Evolutionary conservation across 2,888 invertebrate genomes (phyloP).

Genomic region (Artemia sinica): DNA sequence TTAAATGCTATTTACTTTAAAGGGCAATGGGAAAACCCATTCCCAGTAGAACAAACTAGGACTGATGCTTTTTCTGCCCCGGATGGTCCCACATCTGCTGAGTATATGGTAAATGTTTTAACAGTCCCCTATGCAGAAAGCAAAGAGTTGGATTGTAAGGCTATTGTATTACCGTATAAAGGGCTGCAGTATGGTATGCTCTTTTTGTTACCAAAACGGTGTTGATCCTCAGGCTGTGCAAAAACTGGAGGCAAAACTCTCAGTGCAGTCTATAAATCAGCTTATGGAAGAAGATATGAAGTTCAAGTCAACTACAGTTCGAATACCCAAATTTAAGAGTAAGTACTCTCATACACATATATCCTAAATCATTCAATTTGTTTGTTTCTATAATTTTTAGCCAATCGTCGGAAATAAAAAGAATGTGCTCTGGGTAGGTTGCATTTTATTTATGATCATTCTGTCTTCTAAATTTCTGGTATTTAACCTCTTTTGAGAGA

Average conservation of each 20-base stretch:
- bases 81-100: slow-evolving; percentile 35
- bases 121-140: slow-evolving; percentile 42
- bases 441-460: no score
- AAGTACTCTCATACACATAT: slow-evolving; percentile 9
- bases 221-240: slow-evolving; percentile 16
- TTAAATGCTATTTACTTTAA: slow-evolving; percentile 52
- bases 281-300: slow-evolving; percentile 14
- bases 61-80: slow-evolving; percentile 39
- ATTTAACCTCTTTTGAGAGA: no score
- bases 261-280: slow-evolving; percentile 12
- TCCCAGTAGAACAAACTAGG: slow-evolving; percentile 39
- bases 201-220: slow-evolving; percentile 41
- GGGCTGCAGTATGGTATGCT: slow-evolving; percentile 44
- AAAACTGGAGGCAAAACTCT: slow-evolving; percentile 18
- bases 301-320: neutral
- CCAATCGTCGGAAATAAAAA: no score
- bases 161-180: slow-evolving; percentile 52
- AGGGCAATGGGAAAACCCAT: slow-evolving; percentile 50
- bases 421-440: no score
- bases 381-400: no score
- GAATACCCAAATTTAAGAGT: slow-evolving; percentile 25
- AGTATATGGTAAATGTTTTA: slow-evolving; percentile 49
- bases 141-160: slow-evolving; percentile 38
- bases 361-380: no score
- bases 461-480: no score